These are phyloP conservation scores for Pyxicephalus adspersus DNA, from an alignment of 2,113 vertebrate genomes.

Conservation along the genomic window DNA sequence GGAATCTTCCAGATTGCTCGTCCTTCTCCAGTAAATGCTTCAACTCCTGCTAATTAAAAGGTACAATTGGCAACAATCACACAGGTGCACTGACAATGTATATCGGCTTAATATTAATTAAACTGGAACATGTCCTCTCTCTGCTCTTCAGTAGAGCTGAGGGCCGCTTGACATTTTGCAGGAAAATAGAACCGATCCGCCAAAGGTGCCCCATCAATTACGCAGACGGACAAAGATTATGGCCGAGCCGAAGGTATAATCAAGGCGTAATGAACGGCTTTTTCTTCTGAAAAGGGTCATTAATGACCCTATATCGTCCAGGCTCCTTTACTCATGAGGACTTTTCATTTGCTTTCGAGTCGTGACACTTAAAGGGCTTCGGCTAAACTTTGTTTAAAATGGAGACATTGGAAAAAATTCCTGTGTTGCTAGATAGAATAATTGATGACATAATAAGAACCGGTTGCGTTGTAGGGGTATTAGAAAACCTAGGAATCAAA, in stretches of 20 bases:
- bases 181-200: not conserved
- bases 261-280: not conserved
- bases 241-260: not conserved
- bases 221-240: not conserved
- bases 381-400: not conserved
- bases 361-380: constrained; percentile 1
- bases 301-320: not conserved
- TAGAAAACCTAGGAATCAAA: too few relatives aligned
- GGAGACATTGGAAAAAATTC: not conserved
- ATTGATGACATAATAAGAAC: too few relatives aligned
- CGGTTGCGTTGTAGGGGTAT: too few relatives aligned
- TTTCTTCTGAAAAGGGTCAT: not conserved
- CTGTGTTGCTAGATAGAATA: too few relatives aligned
- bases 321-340: not conserved
- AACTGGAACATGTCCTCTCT: not conserved
- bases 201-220: not conserved
- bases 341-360: constrained; percentile 2
- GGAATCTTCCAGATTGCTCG: too few relatives aligned
- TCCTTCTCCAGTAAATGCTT: too few relatives aligned
- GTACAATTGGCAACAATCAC: not conserved
- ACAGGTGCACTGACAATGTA: not conserved
- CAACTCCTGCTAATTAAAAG: too few relatives aligned
- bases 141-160: not conserved
- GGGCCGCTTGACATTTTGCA: constrained; percentile 34
- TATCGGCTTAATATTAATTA: not conserved